Evolutionary conservation across 2,797 vertebrate genomes (phyloP).

Genomic region (Trematomus bernacchii): DNA sequence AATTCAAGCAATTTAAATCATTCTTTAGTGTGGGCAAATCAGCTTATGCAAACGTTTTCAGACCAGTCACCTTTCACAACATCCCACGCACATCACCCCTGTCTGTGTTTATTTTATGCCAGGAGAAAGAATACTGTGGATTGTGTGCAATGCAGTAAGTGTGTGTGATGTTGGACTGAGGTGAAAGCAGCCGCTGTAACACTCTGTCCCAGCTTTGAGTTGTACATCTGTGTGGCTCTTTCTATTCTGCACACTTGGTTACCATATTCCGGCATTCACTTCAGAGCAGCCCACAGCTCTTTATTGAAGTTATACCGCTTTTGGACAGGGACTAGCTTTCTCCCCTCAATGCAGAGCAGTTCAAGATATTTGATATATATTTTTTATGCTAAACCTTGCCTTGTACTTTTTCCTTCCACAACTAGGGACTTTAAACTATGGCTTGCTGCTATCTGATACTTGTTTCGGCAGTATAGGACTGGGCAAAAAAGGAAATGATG

Average conservation of each 20-base stretch:
- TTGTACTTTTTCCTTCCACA: background rate
- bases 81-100: constrained; percentile 32
- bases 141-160: constrained; percentile 58
- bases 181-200: constrained; percentile 37
- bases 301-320: constrained; percentile 30
- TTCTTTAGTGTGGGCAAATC: too few relatives aligned
- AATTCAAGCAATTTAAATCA: too few relatives aligned
- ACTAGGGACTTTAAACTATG: background rate
- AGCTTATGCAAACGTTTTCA: constrained; percentile 7
- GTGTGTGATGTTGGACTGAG: constrained; percentile 65
- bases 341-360: background rate
- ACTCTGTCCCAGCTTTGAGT: constrained; percentile 38
- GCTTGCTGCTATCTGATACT: background rate
- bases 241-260: constrained; percentile 8
- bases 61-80: constrained; percentile 1
- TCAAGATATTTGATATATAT: background rate
- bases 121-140: constrained; percentile 46
- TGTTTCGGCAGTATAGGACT: background rate
- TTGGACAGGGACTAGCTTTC: constrained; percentile 11
- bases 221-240: constrained; percentile 25
- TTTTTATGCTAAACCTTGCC: background rate
- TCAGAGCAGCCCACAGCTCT: constrained; percentile 32
- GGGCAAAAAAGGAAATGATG: background rate
- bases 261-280: constrained; percentile 6
- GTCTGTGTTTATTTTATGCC: constrained; percentile 40